Evolutionary conservation across 2,797 vertebrate species (phyloP), one percentile per base, ranked within the genome.

Genomic region (Anisognathus igniventris): DNA sequence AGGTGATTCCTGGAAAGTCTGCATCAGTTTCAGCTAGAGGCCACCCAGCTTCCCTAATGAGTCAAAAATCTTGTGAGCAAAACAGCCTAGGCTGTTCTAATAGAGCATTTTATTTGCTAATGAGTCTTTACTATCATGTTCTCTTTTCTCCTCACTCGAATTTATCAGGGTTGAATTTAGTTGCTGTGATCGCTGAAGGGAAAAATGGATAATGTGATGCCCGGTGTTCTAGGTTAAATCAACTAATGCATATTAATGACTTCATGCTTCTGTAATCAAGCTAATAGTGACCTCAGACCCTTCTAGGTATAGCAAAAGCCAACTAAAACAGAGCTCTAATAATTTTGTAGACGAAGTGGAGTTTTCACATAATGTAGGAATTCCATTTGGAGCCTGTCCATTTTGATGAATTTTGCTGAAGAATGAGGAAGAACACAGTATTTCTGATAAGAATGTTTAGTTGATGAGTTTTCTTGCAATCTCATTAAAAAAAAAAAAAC

Each of bases 191-290:
- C 44, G 84, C 83, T 66, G 84, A 73, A 71, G 54, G 57, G 19
- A 80, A 86, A 78, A 27, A 20, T 37, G 4, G 58, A 79, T 73
- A 56, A 92, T 79, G 66, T 78, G 37, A 76, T 93, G 56, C 77
- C 35, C 42, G 30, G 31, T 75, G 58, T 88, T 86, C 85, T 62
- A 77, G 35, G 21, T 89, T 91, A n/a, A 90, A 78, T 81, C 51
- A 86, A 28, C 31, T 86, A 92, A 90, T 88, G 51, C 70, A 70
- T 90, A 73, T 88, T 95, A 86, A 96, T 90, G 16, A 78, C 19
- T 90, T 90, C 28, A 68, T 88, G 73, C 47, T 91, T 93, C 83
- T 90, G 79, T 86, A 94, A 86, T 90, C 82, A 95, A 77, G 61
- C 25, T 95, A 70, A 84, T 72, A 86, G 37, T 86, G 88, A 93